phyloP scores from a whole-genome alignment of 2,888 invertebrate species.

The Heliconius charithonia region DNA sequence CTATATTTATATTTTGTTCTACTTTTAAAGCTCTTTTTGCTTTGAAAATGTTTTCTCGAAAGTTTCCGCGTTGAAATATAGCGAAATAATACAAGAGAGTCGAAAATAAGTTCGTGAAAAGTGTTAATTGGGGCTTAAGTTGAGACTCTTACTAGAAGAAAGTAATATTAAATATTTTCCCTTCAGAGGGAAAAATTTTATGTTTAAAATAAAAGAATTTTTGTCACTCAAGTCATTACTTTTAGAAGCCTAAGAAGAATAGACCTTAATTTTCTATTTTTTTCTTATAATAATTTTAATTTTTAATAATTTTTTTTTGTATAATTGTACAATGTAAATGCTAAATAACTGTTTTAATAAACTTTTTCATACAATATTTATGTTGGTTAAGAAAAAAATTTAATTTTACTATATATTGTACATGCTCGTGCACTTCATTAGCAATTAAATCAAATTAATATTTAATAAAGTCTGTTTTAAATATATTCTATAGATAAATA shows the following conservation, averaged over 20 bases:
- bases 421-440: no score
- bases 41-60: neutral
- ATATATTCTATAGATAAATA: no score
- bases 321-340: no score
- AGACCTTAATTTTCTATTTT: neutral
- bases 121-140: slow-evolving; percentile 19
- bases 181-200: neutral
- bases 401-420: no score
- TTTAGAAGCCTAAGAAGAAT: neutral
- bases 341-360: no score
- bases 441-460: no score
- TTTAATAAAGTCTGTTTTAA: no score
- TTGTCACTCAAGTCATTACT: neutral
- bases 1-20: neutral
- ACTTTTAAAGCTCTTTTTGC: neutral
- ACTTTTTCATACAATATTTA: no score
- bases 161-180: slow-evolving; percentile 1
- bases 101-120: slow-evolving; percentile 6
- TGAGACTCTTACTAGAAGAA: slow-evolving; percentile 18
- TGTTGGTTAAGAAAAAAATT: no score
- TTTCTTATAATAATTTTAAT: no score
- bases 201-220: neutral
- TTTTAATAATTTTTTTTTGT: no score
- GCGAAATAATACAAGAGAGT: neutral
- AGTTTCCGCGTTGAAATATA: neutral